Evolutionary conservation across 2,888 invertebrate genomes (phyloP).

Genomic region (Ariolimax columbianus): DNA sequence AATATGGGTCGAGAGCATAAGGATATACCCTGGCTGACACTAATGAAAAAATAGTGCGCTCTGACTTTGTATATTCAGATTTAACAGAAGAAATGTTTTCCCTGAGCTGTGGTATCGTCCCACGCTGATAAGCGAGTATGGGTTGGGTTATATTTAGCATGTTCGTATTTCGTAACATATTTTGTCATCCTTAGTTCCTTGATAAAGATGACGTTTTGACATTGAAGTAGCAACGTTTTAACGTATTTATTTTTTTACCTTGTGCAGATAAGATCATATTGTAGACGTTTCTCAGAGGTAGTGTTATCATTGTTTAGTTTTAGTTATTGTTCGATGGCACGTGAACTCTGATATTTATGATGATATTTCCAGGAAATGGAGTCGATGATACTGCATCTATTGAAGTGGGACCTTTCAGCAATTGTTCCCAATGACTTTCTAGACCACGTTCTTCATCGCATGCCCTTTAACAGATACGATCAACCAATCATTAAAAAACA

Average conservation of each 20-base stretch:
- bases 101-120: background rate
- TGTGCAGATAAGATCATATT: background rate
- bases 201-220: background rate
- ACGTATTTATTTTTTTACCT: background rate
- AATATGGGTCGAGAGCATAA: background rate
- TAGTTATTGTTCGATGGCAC: background rate
- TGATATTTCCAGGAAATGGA: conserved; percentile 90
- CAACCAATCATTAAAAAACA: conserved; percentile 89
- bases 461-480: conserved; percentile 81
- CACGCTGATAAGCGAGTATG: conserved; percentile 12
- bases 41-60: background rate
- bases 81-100: background rate
- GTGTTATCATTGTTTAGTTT: background rate
- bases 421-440: conserved; percentile 96
- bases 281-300: background rate
- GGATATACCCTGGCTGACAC: background rate
- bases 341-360: background rate
- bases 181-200: background rate
- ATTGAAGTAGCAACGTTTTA: background rate
- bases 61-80: background rate
- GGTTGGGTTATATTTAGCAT: background rate
- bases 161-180: background rate
- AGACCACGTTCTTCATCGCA: conserved; percentile 86
- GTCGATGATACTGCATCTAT: conserved; percentile 89
- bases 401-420: conserved; percentile 96